These are phyloP conservation scores for Botia kubotai DNA, from an alignment of 2,797 vertebrate species.

Conservation along the genomic window DNA sequence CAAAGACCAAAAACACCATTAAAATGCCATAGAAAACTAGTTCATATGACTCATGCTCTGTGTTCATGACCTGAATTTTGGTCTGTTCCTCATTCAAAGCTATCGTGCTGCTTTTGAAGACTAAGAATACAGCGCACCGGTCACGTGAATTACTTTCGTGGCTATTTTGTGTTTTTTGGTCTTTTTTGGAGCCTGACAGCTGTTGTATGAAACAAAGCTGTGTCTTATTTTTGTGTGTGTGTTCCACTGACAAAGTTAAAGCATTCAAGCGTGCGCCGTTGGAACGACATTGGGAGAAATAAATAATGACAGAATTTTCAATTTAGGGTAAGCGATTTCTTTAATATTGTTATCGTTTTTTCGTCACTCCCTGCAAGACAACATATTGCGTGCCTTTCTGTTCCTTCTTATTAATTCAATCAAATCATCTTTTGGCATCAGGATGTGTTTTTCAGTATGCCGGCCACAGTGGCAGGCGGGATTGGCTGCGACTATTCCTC, in stretches of 20 bases:
- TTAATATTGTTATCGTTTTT: constrained; percentile 56
- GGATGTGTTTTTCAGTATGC: constrained; percentile 53
- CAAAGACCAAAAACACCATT: neutral
- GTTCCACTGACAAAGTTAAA: neutral
- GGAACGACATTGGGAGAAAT: neutral
- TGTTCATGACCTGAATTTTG: constrained; percentile 1
- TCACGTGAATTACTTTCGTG: neutral
- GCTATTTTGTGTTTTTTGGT: constrained; percentile 1
- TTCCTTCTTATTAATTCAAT: constrained; percentile 68
- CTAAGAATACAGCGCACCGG: neutral
- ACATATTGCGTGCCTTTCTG: constrained; percentile 60
- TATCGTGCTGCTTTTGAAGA: neutral
- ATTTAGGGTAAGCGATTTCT: constrained; percentile 23
- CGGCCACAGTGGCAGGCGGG: constrained; percentile 54
- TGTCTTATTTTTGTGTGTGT: neutral
- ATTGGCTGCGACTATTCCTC: constrained; percentile 60
- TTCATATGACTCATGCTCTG: neutral
- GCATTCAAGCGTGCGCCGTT: neutral
- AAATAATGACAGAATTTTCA: neutral
- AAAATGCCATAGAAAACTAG: neutral
- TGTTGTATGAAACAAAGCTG: neutral
- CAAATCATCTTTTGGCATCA: constrained; percentile 62
- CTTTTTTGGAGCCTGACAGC: neutral
- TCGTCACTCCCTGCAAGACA: constrained; percentile 66
- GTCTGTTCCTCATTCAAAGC: neutral